phyloP scores from a whole-genome alignment of 2,797 vertebrate genomes.

The Glossophaga mutica region DNA sequence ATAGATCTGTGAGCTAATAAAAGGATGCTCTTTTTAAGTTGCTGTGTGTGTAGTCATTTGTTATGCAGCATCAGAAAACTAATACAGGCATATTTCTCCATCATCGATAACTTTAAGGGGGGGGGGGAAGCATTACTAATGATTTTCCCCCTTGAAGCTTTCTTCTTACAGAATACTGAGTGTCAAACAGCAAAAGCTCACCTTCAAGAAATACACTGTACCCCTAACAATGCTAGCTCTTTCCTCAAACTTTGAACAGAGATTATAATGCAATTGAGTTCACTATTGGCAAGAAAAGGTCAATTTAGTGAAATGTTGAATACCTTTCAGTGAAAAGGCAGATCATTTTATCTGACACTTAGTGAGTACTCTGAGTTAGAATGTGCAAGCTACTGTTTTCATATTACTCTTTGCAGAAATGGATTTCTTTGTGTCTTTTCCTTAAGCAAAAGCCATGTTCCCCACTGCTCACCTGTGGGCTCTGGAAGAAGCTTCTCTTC shows the following conservation, averaged over 20 bases:
- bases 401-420: conserved; percentile 30
- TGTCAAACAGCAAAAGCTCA: neutral
- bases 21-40: neutral
- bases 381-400: neutral
- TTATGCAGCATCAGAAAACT: neutral
- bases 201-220: neutral
- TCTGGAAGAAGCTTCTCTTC: neutral
- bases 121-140: neutral
- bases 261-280: conserved; percentile 64
- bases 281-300: conserved; percentile 66
- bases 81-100: conserved; percentile 21
- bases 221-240: conserved; percentile 54
- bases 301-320: conserved; percentile 49
- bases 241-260: conserved; percentile 66
- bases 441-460: neutral
- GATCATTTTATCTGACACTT: conserved; percentile 39
- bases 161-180: neutral
- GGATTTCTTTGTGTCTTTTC: conserved; percentile 26
- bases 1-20: neutral
- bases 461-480: neutral
- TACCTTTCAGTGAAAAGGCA: conserved; percentile 63
- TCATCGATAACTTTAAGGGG: neutral
- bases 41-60: neutral
- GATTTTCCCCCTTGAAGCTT: neutral
- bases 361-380: conserved; percentile 56